Conservation (phyloP, 2,113 vertebrate species). For the Brachyistius frenatus region DNA sequence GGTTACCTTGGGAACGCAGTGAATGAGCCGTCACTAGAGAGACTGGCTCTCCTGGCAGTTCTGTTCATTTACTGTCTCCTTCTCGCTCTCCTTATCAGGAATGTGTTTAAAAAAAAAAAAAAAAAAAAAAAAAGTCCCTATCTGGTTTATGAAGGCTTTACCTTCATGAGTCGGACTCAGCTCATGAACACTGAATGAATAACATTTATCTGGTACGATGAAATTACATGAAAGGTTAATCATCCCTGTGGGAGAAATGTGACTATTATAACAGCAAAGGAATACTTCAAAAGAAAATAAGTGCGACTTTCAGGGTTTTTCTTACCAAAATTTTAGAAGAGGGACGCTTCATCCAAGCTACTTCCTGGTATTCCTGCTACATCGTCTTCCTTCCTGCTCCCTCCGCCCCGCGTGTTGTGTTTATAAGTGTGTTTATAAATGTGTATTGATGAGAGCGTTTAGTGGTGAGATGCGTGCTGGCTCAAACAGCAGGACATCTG, state of each 20-base stretch:
- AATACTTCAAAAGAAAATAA: not conserved
- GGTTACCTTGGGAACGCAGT: slow-evolving; percentile 80
- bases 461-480: slow-evolving; percentile 55
- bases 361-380: not conserved
- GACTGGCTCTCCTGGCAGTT: slow-evolving; percentile 41
- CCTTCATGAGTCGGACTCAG: not conserved
- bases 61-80: slow-evolving; percentile 2
- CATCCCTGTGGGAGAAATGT: not conserved
- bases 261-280: slow-evolving; percentile 26
- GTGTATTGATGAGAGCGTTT: slow-evolving; percentile 60
- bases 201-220: slow-evolving; percentile 10
- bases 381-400: not conserved
- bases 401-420: slow-evolving; percentile 3
- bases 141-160: not conserved
- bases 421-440: slow-evolving; percentile 55
- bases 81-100: not conserved
- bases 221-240: slow-evolving; percentile 31
- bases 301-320: slow-evolving; percentile 5
- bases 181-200: slow-evolving; percentile 19
- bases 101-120: not conserved
- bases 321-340: not conserved
- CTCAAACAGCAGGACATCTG: slow-evolving; percentile 72
- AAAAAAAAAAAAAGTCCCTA: not conserved
- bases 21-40: slow-evolving; percentile 47
- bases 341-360: not conserved